Percentiles rank a stretch among this genome's conserved stretches.
Evolutionary conservation across 2,797 vertebrate genomes (phyloP).

Genomic region (Gymnocypris eckloni): DNA sequence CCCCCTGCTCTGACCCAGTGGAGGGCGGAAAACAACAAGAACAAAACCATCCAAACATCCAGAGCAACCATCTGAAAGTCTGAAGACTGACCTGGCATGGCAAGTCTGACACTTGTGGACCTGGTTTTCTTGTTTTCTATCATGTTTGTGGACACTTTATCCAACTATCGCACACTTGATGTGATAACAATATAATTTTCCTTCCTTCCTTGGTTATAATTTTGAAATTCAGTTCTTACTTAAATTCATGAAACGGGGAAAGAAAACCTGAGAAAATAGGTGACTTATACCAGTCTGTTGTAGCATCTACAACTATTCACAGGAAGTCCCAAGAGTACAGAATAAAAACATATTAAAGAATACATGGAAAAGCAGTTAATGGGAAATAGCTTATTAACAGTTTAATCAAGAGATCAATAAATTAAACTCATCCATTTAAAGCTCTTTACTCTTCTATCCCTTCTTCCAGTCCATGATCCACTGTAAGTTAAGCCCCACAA

Average conservation of each 20-base stretch:
- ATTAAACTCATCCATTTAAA: conserved; percentile 23
- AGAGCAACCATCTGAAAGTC: conserved; percentile 16
- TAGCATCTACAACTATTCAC: neutral
- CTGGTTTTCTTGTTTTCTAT: neutral
- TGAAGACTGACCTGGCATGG: neutral
- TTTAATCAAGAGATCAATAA: conserved; percentile 10
- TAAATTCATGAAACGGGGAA: neutral
- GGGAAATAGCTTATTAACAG: neutral
- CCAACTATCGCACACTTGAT: neutral
- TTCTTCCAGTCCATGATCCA: conserved; percentile 46
- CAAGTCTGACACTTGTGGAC: neutral
- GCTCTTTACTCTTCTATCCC: conserved; percentile 32
- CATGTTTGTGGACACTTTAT: neutral
- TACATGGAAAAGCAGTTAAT: neutral
- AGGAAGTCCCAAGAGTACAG: neutral
- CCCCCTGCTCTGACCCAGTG: conserved; percentile 29
- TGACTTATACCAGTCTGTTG: neutral
- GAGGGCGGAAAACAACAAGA: conserved; percentile 51
- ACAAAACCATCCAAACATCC: conserved; percentile 58
- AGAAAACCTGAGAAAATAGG: neutral
- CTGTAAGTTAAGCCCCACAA: conserved; percentile 62
- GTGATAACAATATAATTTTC: neutral
- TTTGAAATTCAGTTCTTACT: neutral
- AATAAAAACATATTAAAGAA: neutral
- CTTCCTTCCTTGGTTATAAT: neutral